Conservation (phyloP, 2,888 invertebrate species). For the Agrotis puta region DNA sequence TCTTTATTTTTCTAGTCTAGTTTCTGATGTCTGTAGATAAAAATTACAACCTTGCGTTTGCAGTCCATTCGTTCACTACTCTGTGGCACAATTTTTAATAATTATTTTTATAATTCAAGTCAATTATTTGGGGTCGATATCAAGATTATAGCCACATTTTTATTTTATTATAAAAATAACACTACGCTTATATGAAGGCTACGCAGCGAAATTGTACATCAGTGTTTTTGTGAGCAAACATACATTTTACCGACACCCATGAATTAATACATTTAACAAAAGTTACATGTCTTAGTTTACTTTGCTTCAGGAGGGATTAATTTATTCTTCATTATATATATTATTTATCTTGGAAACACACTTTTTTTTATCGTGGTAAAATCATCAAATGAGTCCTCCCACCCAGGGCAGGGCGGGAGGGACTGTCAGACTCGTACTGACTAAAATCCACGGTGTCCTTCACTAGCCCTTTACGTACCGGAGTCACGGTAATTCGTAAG, state of each 20-base stretch:
- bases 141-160: conserved; percentile 30
- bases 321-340: no score
- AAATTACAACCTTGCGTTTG: background rate
- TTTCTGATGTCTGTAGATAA: background rate
- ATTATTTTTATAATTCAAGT: background rate
- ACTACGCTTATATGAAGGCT: conserved; percentile 36
- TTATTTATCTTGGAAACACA: background rate
- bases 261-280: conserved; percentile 10
- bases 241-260: background rate
- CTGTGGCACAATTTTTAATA: background rate
- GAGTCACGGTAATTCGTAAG: no score
- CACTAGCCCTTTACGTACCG: no score
- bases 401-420: no score
- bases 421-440: no score
- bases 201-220: conserved; percentile 4
- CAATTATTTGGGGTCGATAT: conserved; percentile 1
- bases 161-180: conserved; percentile 6
- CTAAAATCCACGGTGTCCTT: no score
- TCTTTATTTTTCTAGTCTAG: background rate
- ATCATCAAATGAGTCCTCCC: no score
- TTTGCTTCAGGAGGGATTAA: background rate
- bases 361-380: no score
- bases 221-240: background rate
- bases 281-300: background rate
- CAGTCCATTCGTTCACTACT: conserved; percentile 16